Base-by-base conservation (phyloP, 2,888 invertebrate genomes). In the Drosophila nr. fundita region DNA sequence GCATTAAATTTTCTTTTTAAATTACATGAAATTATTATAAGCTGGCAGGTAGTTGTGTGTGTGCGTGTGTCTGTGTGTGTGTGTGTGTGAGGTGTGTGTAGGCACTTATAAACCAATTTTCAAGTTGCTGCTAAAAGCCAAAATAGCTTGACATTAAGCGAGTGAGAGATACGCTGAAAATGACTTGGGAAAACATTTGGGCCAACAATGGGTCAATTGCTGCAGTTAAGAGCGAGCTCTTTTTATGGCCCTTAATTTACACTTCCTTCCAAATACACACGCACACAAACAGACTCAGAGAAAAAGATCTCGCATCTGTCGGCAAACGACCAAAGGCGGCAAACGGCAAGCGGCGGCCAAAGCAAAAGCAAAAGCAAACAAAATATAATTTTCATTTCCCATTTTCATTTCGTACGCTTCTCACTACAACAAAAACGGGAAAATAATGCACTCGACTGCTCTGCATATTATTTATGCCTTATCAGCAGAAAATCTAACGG, bases 371-470 rank as follows among this genome's bases (percentile, higher is more conserved):
- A 82, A 85, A 80, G 82, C 80, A 69, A 90, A 80, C 71, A 65
- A 80, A 83, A 88, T 77, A 89, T 90, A 90, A 87, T 84, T 84
- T 87, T 84, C 84, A 84, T 84, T 84, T 84, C 88, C 90, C 83
- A 87, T 80, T 83, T 78, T 77, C 65, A 50, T 72, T 55, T 53
- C 68, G 21, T 18, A 38, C 18, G 13, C 53, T 53, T 67, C 38
- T 48, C 48, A 45, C 52, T 30, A 11, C 11, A 29, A 57, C 5
- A 24, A 13, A 15, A 18, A 49, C 2, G 18, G 18, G 3, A 18
- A 49, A 27, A 18, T 18, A 24, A 27, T 53, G 4, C 53, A 34
- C 7, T 48, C 59, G 11, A 8, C 49, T 71, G 73, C 73, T 76
- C 68, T 73, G 80, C 80, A 76, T 82, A 80, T 73, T 82, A 76